Conservation (phyloP, 2,113 vertebrate genomes). For the Lagopus leucura region DNA sequence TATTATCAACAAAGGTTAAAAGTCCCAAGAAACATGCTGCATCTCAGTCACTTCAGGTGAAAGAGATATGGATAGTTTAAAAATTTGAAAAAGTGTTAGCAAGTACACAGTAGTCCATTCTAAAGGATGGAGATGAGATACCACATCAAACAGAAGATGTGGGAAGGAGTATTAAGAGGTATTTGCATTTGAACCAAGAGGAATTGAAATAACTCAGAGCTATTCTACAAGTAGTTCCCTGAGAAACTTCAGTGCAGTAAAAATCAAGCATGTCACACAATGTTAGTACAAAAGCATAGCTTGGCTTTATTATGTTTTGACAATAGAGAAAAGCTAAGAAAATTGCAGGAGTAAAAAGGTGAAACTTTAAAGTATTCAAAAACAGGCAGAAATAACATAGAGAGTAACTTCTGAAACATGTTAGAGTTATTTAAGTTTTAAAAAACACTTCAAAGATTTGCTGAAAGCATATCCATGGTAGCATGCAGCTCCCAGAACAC, state of each 20-base stretch:
- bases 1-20: background rate
- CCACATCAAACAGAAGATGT: background rate
- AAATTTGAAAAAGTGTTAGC: background rate
- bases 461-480: background rate
- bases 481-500: background rate
- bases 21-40: background rate
- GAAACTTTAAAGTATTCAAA: background rate
- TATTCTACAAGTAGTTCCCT: background rate
- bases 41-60: background rate
- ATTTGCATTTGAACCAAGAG: background rate
- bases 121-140: background rate
- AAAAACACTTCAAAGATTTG: background rate
- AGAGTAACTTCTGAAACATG: background rate
- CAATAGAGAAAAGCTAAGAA: slow-evolving; percentile 1
- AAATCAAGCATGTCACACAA: background rate
- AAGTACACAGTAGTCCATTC: background rate
- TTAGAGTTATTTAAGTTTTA: background rate
- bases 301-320: background rate
- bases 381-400: background rate
- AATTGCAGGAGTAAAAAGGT: background rate
- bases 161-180: background rate
- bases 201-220: background rate
- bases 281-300: background rate
- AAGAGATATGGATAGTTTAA: background rate
- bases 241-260: background rate